Conservation (phyloP, 2,888 invertebrate species). For the Drosophila yooni region DNA sequence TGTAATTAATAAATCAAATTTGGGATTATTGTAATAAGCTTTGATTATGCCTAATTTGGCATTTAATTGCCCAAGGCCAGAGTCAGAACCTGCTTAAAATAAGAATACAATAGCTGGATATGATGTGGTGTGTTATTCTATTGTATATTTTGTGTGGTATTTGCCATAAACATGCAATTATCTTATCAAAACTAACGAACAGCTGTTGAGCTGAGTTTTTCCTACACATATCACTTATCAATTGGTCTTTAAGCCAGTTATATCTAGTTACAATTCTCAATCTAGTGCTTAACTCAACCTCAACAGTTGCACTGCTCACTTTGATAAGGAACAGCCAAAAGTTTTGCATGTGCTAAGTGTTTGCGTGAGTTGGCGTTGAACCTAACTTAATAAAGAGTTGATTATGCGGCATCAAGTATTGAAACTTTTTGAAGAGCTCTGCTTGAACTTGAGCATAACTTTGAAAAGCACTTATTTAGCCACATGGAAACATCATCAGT, state of each 20-base stretch:
- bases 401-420: slow-evolving; percentile 33
- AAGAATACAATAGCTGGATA: slow-evolving; percentile 4
- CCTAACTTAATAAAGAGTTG: slow-evolving; percentile 41
- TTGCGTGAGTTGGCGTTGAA: slow-evolving; percentile 10
- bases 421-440: slow-evolving; percentile 29
- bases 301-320: slow-evolving; percentile 9
- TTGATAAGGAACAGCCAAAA: slow-evolving; percentile 7
- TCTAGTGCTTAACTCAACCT: not conserved
- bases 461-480: slow-evolving; percentile 33
- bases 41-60: slow-evolving; percentile 28
- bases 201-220: too few species aligned
- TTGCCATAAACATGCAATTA: not conserved
- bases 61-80: slow-evolving; percentile 22
- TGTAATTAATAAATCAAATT: slow-evolving; percentile 47
- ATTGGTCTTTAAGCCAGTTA: not conserved
- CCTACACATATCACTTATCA: not conserved
- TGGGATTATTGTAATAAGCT: slow-evolving; percentile 28
- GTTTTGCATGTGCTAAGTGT: slow-evolving; percentile 4
- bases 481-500: slow-evolving; percentile 15
- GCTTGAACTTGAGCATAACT: slow-evolving; percentile 10
- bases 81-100: slow-evolving; percentile 22
- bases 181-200: slow-evolving; percentile 1
- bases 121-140: not conserved
- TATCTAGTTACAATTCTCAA: not conserved
- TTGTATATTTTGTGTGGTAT: not conserved